Evolutionary conservation across 2,888 invertebrate genomes (phyloP).

Genomic region (Stictocephala bisonia): DNA sequence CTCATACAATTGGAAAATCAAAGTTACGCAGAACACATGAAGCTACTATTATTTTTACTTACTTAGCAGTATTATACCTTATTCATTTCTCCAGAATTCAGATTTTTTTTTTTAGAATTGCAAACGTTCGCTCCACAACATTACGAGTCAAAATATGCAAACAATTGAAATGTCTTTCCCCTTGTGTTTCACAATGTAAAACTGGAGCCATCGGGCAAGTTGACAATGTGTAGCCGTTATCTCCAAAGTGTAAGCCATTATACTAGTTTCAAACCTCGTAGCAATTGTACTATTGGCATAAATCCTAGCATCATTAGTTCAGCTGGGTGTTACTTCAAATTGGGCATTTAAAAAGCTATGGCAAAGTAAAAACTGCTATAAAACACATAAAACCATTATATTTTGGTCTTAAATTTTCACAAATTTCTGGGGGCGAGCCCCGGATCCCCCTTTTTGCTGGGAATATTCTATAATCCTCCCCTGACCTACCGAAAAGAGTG

Average conservation of each 20-base stretch:
- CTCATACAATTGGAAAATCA: background rate
- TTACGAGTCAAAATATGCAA: conserved; percentile 31
- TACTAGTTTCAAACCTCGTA: conserved; percentile 24
- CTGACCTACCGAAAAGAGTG: too few species aligned
- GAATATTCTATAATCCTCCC: too few species aligned
- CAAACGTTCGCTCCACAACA: conserved; percentile 27
- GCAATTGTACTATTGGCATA: conserved; percentile 16
- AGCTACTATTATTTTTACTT: conserved; percentile 19
- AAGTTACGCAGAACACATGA: conserved; percentile 30
- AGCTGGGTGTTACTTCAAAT: too few species aligned
- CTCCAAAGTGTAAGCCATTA: conserved; percentile 11
- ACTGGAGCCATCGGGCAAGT: conserved; percentile 7
- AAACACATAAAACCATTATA: too few species aligned
- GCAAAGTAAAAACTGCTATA: too few species aligned
- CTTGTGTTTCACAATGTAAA: conserved; percentile 23
- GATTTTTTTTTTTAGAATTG: conserved; percentile 21
- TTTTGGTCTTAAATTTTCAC: too few species aligned
- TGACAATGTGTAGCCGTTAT: conserved; percentile 14
- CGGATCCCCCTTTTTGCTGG: too few species aligned
- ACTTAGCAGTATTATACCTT: conserved; percentile 1
- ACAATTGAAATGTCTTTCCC: conserved; percentile 14
- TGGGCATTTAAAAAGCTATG: too few species aligned
- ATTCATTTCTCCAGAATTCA: background rate
- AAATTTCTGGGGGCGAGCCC: too few species aligned
- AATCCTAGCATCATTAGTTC: conserved; percentile 17